A percentile compares a stretch with the other conserved stretches of the same genome.
These are phyloP conservation scores for Leptinotarsa defecta DNA, from an alignment of 1,140 invertebrate species.

Conservation along the genomic window DNA sequence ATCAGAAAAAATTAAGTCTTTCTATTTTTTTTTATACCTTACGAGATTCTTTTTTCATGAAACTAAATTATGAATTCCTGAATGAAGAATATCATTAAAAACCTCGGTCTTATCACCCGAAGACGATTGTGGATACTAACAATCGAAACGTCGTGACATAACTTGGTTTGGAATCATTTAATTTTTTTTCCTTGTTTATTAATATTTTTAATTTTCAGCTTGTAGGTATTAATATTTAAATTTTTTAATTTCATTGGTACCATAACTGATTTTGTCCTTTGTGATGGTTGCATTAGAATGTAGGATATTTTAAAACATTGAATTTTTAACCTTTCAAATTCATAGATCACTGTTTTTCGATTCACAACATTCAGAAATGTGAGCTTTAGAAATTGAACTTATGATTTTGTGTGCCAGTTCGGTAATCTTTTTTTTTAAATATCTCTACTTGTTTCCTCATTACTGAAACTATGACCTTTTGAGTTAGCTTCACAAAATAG, in stretches of 20 bases:
- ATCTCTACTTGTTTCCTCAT: not conserved
- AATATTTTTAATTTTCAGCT: no score
- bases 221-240: no score
- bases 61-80: not conserved
- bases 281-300: not conserved
- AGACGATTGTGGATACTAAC: no score
- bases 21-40: not conserved
- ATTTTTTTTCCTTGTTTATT: no score
- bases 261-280: not conserved
- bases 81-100: not conserved
- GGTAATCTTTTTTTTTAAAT: not conserved
- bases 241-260: not conserved
- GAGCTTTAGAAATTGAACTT: not conserved
- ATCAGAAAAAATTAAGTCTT: conserved; percentile 11
- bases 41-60: not conserved
- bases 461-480: not conserved
- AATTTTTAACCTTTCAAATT: not conserved
- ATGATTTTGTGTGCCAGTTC: not conserved
- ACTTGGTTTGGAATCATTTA: no score
- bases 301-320: not conserved
- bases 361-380: not conserved
- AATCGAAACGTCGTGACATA: no score
- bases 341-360: not conserved
- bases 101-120: not conserved
- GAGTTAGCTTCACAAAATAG: not conserved